Evolutionary conservation across 2,888 invertebrate genomes (phyloP).

Genomic region (Nowickia ferox): DNA sequence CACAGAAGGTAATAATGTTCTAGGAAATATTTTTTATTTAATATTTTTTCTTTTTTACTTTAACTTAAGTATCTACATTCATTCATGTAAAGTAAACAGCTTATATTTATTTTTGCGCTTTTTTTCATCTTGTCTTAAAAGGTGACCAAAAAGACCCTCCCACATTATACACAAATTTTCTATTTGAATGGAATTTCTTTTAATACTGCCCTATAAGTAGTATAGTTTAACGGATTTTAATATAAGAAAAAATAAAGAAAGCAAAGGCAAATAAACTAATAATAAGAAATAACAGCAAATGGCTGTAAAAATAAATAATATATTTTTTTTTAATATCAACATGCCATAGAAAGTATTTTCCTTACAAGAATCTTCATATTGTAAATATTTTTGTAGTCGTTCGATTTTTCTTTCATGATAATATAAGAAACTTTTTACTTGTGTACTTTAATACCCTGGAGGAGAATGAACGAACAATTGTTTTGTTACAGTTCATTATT

Average conservation of each 20-base stretch:
- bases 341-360: constrained; percentile 45
- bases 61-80: background rate
- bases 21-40: background rate
- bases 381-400: constrained; percentile 55
- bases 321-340: constrained; percentile 45
- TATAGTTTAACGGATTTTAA: constrained; percentile 41
- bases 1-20: background rate
- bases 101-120: background rate
- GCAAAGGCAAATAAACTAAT: background rate
- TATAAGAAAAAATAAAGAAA: constrained; percentile 16
- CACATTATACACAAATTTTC: constrained; percentile 38
- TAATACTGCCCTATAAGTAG: background rate
- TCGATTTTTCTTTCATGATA: constrained; percentile 19
- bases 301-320: constrained; percentile 52
- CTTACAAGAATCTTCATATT: constrained; percentile 56
- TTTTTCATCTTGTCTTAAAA: constrained; percentile 20
- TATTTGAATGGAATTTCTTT: constrained; percentile 47
- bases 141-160: constrained; percentile 51
- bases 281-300: constrained; percentile 48
- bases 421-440: constrained; percentile 27
- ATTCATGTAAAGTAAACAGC: constrained; percentile 16
- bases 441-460: background rate
- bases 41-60: background rate
- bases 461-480: constrained; percentile 6
- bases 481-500: constrained; percentile 4